phyloP scores from a whole-genome alignment of 2,113 vertebrate species.

The Lates calcarifer region DNA sequence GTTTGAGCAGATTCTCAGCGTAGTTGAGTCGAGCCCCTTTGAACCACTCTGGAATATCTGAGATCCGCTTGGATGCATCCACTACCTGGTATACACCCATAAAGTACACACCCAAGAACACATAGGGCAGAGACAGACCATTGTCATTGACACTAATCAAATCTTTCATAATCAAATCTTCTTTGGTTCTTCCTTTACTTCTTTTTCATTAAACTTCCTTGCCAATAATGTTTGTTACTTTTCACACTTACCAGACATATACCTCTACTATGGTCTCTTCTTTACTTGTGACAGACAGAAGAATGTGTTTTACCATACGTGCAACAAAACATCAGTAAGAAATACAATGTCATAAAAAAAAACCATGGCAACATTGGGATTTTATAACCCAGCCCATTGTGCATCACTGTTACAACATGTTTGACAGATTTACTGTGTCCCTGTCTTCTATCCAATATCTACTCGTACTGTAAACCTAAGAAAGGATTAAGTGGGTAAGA shows the following conservation, averaged over 20 bases:
- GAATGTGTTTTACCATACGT: not conserved
- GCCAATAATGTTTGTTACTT: not conserved
- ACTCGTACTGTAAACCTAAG: not conserved
- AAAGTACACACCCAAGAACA: slow-evolving; percentile 8
- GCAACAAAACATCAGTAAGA: not conserved
- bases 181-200: not conserved
- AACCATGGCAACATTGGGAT: not conserved
- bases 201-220: not conserved
- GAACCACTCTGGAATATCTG: slow-evolving; percentile 96
- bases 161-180: not conserved
- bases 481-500: not conserved
- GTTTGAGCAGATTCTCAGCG: slow-evolving; percentile 93
- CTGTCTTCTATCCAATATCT: not conserved
- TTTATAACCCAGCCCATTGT: not conserved
- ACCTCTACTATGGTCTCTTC: not conserved
- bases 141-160: not conserved
- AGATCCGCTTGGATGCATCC: slow-evolving; percentile 89
- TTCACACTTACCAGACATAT: not conserved
- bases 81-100: slow-evolving; percentile 86
- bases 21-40: slow-evolving; percentile 94
- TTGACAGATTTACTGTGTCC: not conserved
- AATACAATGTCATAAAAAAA: not conserved
- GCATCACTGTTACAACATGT: not conserved
- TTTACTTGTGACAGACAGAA: not conserved
- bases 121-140: slow-evolving; percentile 6